Evolutionary conservation across 1,140 invertebrate species (phyloP).

Genomic region (Aphaenogaster rudis): DNA sequence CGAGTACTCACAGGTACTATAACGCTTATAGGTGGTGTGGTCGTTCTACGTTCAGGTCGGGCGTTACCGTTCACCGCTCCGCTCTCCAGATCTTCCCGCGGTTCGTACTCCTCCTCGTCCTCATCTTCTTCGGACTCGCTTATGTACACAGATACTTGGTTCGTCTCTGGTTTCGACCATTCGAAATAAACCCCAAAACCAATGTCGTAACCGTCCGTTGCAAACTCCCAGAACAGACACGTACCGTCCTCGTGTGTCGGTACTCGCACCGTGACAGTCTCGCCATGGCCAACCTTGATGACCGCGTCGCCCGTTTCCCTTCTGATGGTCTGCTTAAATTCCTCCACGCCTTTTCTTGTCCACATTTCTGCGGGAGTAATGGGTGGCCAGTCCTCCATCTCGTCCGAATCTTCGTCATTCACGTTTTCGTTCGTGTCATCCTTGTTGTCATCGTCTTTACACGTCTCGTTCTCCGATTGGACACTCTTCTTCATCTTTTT

Average conservation of each 20-base stretch:
- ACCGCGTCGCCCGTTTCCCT: constrained; percentile 97
- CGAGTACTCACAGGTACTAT: constrained; percentile 84
- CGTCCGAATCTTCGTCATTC: constrained; percentile 84
- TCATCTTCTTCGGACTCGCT: constrained; percentile 97
- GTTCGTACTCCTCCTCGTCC: constrained; percentile 92
- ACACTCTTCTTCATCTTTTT: constrained; percentile 30
- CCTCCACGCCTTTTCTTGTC: constrained; percentile 96
- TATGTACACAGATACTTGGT: constrained; percentile 95
- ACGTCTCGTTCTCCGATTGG: constrained; percentile 47
- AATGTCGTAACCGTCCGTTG: constrained; percentile 99
- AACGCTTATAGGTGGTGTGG: constrained; percentile 83
- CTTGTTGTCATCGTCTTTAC: constrained; percentile 67
- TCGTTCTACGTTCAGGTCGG: constrained; percentile 80
- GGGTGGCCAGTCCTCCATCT: constrained; percentile 83
- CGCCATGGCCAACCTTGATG: constrained; percentile 98
- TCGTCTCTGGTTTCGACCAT: constrained; percentile 95
- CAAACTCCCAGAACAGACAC: constrained; percentile 99
- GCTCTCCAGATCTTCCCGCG: constrained; percentile 88
- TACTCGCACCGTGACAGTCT: constrained; percentile 98
- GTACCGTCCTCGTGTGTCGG: constrained; percentile 98
- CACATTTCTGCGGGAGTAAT: constrained; percentile 97
- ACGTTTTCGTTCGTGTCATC: constrained; percentile 51
- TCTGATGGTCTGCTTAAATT: constrained; percentile 96
- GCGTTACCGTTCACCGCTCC: constrained; percentile 81
- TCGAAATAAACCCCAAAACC: constrained; percentile 99